Conservation (phyloP, 2,888 invertebrate species). For the Andrena chrysosceles region DNA sequence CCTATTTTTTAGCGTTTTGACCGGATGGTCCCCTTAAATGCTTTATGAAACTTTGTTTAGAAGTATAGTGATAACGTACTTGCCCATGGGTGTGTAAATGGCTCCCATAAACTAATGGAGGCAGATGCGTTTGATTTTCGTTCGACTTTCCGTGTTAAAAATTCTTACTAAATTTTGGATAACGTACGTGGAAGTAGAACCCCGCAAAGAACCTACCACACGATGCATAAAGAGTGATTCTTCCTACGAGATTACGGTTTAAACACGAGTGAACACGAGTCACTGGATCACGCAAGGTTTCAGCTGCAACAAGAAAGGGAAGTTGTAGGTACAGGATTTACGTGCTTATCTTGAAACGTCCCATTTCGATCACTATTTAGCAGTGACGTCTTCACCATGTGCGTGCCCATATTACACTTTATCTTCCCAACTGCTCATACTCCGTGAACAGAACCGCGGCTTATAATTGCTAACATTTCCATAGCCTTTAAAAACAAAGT, state of each 20-base stretch:
- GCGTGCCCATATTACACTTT: not conserved
- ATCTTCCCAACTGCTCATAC: not conserved
- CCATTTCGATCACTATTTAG: conserved; percentile 5
- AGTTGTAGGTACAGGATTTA: not conserved
- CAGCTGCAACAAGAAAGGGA: conserved; percentile 1
- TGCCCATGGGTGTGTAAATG: too few species aligned
- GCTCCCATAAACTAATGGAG: too few species aligned
- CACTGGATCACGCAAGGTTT: conserved; percentile 2
- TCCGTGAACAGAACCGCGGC: not conserved
- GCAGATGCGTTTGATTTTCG: too few species aligned
- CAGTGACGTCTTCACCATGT: not conserved
- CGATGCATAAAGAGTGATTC: not conserved
- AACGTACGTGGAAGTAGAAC: not conserved
- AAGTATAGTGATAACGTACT: too few species aligned
- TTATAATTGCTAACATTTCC: conserved; percentile 4
- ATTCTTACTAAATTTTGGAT: not conserved
- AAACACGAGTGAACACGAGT: conserved; percentile 12
- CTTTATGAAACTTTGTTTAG: too few species aligned
- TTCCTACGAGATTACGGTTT: not conserved
- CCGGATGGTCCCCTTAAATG: too few species aligned
- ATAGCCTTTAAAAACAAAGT: not conserved
- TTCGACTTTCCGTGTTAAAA: too few species aligned
- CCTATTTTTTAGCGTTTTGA: too few species aligned
- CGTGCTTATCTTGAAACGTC: conserved; percentile 8
- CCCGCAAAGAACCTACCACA: not conserved